Percentiles rank a stretch among this genome's conserved stretches.
Conservation (phyloP, 2,888 invertebrate genomes). For the Sycophila texana region DNA sequence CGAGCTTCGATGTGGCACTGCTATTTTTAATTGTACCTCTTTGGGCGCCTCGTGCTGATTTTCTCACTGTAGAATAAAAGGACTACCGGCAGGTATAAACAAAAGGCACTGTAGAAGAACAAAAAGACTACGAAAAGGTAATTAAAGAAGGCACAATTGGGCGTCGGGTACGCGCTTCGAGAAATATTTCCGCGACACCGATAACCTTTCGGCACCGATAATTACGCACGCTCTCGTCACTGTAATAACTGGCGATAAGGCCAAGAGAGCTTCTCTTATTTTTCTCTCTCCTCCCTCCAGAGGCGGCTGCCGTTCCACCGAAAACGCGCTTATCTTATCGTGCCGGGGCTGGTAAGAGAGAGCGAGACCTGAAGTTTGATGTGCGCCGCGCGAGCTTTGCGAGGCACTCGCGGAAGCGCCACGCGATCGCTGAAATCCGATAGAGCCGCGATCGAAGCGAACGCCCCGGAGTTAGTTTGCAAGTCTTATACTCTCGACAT, state of each 20-base stretch:
- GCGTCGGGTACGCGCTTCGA: too few species aligned
- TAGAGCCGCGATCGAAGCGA: background rate
- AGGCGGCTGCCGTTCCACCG: conserved; percentile 39
- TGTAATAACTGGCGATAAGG: background rate
- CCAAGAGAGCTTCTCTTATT: background rate
- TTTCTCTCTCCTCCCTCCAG: background rate
- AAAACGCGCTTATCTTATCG: conserved; percentile 47
- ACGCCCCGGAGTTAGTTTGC: too few species aligned
- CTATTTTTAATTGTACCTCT: too few species aligned
- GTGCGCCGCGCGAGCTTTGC: background rate
- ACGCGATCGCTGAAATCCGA: background rate
- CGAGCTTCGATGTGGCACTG: too few species aligned
- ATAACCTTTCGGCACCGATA: conserved; percentile 17
- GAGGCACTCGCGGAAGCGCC: background rate
- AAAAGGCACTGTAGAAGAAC: too few species aligned
- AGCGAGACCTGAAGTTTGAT: background rate
- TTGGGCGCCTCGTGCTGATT: too few species aligned
- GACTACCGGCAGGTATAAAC: too few species aligned
- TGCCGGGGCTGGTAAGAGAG: background rate
- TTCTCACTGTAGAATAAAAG: too few species aligned
- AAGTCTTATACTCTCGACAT: too few species aligned
- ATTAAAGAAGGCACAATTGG: too few species aligned
- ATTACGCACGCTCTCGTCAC: background rate
- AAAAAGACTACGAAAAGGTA: too few species aligned
- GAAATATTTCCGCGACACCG: conserved; percentile 8